phyloP scores from a whole-genome alignment of 2,113 vertebrate species.

The Lagopus muta region DNA sequence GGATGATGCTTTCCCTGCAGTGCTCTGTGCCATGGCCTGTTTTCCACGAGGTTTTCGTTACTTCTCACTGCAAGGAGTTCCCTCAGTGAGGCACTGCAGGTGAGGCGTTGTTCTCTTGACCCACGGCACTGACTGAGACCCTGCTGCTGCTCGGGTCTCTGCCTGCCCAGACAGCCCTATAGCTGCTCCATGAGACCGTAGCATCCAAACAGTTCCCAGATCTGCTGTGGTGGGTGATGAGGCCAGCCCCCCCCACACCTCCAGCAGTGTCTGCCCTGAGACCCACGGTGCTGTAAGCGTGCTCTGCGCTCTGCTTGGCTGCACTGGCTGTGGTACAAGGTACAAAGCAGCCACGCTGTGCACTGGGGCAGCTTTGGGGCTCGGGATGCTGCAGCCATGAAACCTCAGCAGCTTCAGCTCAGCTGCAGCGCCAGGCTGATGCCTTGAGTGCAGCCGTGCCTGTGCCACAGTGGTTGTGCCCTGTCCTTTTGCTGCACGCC shows the following conservation, averaged over 20 bases:
- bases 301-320: not conserved
- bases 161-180: not conserved
- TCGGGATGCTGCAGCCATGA: not conserved
- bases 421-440: not conserved
- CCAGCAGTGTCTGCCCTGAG: not conserved
- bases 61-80: not conserved
- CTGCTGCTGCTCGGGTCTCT: not conserved
- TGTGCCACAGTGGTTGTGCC: rapidly evolving
- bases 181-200: not conserved
- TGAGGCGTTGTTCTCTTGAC: not conserved
- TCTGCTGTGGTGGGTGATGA: not conserved
- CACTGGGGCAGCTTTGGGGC: not conserved
- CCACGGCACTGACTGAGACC: not conserved
- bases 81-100: not conserved
- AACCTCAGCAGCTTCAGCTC: not conserved
- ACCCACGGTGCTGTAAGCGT: not conserved
- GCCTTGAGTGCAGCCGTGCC: not conserved
- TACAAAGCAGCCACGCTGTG: not conserved
- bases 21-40: not conserved
- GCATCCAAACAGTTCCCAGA: not conserved
- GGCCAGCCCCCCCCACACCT: not conserved
- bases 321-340: not conserved
- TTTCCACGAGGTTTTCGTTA: not conserved
- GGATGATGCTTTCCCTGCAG: not conserved
- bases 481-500: not conserved